Base-by-base conservation (phyloP, 1,140 invertebrate genomes). In the Aphelenchoides avenae region DNA sequence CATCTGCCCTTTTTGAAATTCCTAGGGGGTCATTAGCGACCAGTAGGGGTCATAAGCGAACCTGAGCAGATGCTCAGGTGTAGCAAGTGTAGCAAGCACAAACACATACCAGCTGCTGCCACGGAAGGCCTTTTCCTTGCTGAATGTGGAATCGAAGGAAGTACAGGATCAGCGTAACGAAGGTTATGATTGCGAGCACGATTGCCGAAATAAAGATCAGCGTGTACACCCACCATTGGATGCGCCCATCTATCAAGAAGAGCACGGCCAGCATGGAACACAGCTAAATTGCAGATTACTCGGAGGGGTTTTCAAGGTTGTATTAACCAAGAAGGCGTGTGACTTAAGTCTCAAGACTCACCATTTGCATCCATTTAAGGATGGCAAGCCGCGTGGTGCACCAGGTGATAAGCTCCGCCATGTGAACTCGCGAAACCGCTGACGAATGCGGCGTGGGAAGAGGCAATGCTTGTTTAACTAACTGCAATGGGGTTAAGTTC, bases 211-310 rank as follows among this genome's bases (percentile, higher is more conserved):
- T 44, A 49, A 70, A 68, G 22, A 68, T 67, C 52, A 60, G 27
- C 29, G 68, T 61, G 40, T 68, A 68, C 11, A 34, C 11, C 31
- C 33, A 34, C 65, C 67, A 68, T 50, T 70, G 65, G n/a, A 31
- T 26, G 13, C 31, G 44, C 18, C 65, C 65, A 41, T 68, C 65
- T 37, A 64, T 60, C 13, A 68, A 44, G 34, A 68, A 70, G 24
- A 68, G 36, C 9, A 70, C 37, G 22, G 63, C 42, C 20, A 68
- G 39, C 9, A 68, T 24, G 40, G 37, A 56, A 30, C 65, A 70
- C 42, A 68, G 40, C 64, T 66, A 15, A 64, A 49, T 46, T 18
- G 52, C n/a, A 20, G 9, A 22, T 15, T 3, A 11, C 9, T 31
- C 15, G 41, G n/a, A 51, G 31, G 2, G 26, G 11, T 29, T 13